A percentile compares a stretch with the other conserved stretches of the same genome.
These are phyloP conservation scores for Drosophila pseudotalamancana DNA, from an alignment of 2,888 invertebrate genomes.

Conservation along the genomic window DNA sequence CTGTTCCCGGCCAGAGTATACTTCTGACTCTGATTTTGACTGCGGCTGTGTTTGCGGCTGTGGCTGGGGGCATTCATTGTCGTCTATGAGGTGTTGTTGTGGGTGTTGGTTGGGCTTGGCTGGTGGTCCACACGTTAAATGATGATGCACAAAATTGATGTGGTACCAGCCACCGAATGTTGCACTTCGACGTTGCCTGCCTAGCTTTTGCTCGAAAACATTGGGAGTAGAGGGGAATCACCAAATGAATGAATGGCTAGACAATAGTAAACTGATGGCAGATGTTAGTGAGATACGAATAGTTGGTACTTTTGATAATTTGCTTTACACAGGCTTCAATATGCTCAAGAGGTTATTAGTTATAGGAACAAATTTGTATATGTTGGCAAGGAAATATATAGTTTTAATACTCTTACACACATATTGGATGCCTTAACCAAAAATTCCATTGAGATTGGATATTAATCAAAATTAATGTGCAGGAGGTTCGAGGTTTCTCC, in stretches of 20 bases:
- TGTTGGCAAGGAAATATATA: background rate
- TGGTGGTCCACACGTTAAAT: constrained; percentile 77
- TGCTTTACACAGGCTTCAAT: no score
- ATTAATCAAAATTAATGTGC: no score
- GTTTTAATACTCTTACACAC: no score
- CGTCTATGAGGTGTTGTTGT: constrained; percentile 75
- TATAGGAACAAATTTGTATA: background rate
- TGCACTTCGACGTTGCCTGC: constrained; percentile 27
- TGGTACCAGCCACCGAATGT: constrained; percentile 64
- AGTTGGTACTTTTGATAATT: constrained; percentile 7
- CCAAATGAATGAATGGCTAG: constrained; percentile 35
- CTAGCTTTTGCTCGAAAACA: background rate
- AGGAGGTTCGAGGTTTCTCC: no score
- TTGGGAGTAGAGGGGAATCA: background rate
- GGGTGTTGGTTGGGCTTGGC: constrained; percentile 68
- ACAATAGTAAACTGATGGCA: constrained; percentile 42
- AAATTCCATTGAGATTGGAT: no score
- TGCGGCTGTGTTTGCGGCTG: background rate
- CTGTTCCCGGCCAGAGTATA: constrained; percentile 7
- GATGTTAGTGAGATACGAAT: constrained; percentile 34
- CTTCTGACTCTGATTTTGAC: background rate
- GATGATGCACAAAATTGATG: constrained; percentile 78
- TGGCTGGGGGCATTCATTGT: background rate
- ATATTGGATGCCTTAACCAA: no score
- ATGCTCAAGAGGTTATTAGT: background rate